phyloP scores from a whole-genome alignment of 2,888 invertebrate genomes.

The Drymonia ruficornis region DNA sequence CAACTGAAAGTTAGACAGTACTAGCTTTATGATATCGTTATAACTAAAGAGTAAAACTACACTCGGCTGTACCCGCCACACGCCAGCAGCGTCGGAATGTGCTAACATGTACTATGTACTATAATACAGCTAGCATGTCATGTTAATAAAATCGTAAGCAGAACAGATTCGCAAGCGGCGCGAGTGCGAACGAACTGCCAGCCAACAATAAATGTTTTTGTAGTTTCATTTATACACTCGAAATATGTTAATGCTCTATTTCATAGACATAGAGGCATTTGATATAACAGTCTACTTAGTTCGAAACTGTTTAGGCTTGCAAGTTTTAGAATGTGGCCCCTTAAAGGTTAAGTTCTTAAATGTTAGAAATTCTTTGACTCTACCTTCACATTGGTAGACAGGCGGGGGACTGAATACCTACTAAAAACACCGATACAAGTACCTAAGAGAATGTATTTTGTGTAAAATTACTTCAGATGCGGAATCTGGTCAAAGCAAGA shows the following conservation, averaged over 20 bases:
- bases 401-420: no score
- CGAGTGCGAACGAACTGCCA: not conserved
- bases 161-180: not conserved
- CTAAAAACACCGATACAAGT: no score
- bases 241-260: not conserved
- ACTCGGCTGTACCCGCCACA: not conserved
- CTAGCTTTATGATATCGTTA: not conserved
- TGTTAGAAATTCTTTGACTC: no score
- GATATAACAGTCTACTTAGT: no score
- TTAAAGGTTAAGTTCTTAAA: no score
- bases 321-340: no score
- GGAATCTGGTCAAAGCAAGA: no score
- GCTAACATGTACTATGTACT: not conserved
- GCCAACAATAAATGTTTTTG: not conserved
- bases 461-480: no score
- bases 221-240: not conserved
- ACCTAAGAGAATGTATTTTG: no score
- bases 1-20: not conserved
- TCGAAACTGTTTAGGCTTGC: no score
- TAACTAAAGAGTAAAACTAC: not conserved
- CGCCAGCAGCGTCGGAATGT: not conserved
- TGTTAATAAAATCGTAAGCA: not conserved
- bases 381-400: no score
- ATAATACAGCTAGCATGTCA: not conserved
- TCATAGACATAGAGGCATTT: no score